Evolutionary conservation across 1,140 invertebrate genomes (phyloP).

Genomic region (Conus betulinus): DNA sequence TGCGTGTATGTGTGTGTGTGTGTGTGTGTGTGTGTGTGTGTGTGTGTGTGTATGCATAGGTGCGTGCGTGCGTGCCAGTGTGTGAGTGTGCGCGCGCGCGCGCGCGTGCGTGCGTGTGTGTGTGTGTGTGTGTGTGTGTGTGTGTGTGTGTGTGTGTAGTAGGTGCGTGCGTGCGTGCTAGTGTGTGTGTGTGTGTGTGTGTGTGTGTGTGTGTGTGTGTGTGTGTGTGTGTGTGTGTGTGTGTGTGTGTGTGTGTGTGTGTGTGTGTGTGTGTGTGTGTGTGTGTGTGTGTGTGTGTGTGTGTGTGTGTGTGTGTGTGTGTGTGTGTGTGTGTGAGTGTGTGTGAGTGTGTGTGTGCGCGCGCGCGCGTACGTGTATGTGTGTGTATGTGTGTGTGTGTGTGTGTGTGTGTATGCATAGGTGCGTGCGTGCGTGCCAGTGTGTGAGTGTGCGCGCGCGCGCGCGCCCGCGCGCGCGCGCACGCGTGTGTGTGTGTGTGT

Average conservation of each 20-base stretch:
- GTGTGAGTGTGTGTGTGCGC: background rate
- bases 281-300: conserved; percentile 22
- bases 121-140: too few species aligned
- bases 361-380: too few species aligned
- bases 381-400: conserved; percentile 10
- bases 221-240: conserved; percentile 22
- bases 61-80: background rate
- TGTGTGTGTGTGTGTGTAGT: too few species aligned
- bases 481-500: background rate
- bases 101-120: conserved; percentile 16
- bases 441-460: conserved; percentile 9
- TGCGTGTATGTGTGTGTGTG: too few species aligned
- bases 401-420: too few species aligned
- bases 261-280: conserved; percentile 22
- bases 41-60: conserved; percentile 13
- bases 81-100: conserved; percentile 2
- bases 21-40: background rate
- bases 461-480: too few species aligned
- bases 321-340: conserved; percentile 15
- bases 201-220: conserved; percentile 16
- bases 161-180: too few species aligned
- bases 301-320: conserved; percentile 9
- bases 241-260: conserved; percentile 22
- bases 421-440: too few species aligned
- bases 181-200: background rate